phyloP scores from a whole-genome alignment of 1,140 invertebrate species.

The Chironomus striatipennis region DNA sequence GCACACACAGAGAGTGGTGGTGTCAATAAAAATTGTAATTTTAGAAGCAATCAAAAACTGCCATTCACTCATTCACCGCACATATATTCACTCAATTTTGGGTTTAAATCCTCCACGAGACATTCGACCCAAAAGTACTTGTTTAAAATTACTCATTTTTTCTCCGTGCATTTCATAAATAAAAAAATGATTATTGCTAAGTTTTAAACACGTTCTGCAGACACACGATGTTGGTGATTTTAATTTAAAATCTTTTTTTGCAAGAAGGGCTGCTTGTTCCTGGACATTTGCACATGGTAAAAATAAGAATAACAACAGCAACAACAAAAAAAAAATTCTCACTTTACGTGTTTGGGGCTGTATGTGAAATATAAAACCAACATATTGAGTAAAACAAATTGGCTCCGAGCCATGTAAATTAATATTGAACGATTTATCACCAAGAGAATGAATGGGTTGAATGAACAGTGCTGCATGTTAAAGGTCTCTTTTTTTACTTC shows the following conservation, averaged over 20 bases:
- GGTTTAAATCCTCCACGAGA: not conserved
- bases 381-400: slow-evolving; percentile 17
- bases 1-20: not conserved
- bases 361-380: slow-evolving; percentile 14
- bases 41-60: slow-evolving; percentile 4
- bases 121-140: not conserved
- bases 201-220: slow-evolving; percentile 7
- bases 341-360: slow-evolving; percentile 11
- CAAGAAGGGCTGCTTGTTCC: too few species aligned
- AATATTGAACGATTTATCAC: slow-evolving; percentile 23
- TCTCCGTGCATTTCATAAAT: not conserved
- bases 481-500: not conserved
- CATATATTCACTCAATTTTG: not conserved
- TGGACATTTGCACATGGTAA: not conserved
- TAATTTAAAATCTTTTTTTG: too few species aligned
- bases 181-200: not conserved
- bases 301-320: not conserved
- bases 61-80: not conserved
- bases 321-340: not conserved
- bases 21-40: slow-evolving; percentile 15
- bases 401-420: slow-evolving; percentile 20
- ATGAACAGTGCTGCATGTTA: not conserved
- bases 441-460: not conserved
- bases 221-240: not conserved
- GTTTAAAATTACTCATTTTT: not conserved